Percentiles rank a stretch among this genome's conserved stretches.
Conservation (phyloP, 2,797 vertebrate species). For the Tapera naevia region DNA sequence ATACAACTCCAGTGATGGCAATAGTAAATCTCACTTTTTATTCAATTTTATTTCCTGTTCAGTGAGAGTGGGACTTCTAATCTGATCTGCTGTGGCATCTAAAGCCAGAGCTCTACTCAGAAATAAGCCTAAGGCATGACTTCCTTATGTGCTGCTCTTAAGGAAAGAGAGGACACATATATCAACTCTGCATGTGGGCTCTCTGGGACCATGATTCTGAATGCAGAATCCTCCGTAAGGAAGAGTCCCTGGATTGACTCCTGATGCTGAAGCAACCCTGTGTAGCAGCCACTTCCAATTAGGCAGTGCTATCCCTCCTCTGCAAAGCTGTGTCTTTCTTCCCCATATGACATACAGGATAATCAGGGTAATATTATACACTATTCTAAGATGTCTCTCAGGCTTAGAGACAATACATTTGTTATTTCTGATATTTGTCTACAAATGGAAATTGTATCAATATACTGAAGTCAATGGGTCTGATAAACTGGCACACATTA, state of each 20-base stretch:
- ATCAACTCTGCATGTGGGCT: background rate
- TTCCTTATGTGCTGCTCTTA: background rate
- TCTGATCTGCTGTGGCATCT: background rate
- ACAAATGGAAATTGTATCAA: background rate
- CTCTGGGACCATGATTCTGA: background rate
- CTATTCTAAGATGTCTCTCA: background rate
- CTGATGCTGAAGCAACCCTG: background rate
- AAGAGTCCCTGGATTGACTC: background rate
- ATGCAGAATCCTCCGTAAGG: background rate
- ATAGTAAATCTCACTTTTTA: background rate
- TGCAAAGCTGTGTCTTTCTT: background rate
- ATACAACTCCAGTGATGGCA: background rate
- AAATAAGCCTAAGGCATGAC: background rate
- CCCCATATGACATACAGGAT: fast-evolving
- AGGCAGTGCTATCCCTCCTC: background rate
- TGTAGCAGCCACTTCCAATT: background rate
- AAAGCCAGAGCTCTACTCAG: background rate
- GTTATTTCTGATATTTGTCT: background rate
- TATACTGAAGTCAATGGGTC: background rate
- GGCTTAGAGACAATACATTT: background rate
- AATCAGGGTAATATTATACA: background rate
- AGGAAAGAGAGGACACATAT: fast-evolving
- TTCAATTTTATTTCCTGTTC: background rate
- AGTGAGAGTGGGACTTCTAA: background rate
- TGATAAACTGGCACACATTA: background rate